Evolutionary conservation across 2,888 invertebrate species (phyloP), one percentile per base, ranked within the genome.

Genomic region (Sesia bembeciformis): DNA sequence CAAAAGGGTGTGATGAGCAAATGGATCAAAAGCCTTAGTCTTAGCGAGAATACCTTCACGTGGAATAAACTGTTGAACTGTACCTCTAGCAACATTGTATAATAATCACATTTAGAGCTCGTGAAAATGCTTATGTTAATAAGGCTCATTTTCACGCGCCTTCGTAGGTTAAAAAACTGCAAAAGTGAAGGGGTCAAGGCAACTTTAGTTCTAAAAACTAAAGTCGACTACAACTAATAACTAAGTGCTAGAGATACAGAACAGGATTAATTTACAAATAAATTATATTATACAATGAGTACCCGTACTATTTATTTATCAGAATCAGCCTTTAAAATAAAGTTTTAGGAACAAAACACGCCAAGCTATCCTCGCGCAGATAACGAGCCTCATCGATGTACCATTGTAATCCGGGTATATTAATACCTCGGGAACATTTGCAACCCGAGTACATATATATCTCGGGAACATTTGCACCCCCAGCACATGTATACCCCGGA

Each of bases 241-340:
- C 23, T 23, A 23, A 23, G 23, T 23, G 23, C 23, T 23, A 23
- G 23, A 23, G 23, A 23, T 23, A 23, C 23, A 23, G 23, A 46
- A 46, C 23, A 8, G 5, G 23, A 46, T 46, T 46, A 46, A 8
- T 43, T 46, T 46, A 72, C 72, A 68, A 76, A 71, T 59, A 55
- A 65, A 71, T 67, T 67, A 65, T 52, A 52, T 38, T 8, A 40
- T 40, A 40, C n/a, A 40, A 38, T 5, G 52, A 66, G 65, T 84
- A 85, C 85, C 85, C 86, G 84, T 85, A 84, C 71, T 78, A 73
- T 80, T 75, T 74, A 72, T 79, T 78, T 74, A 70, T 68, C 71
- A 76, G 78, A 79, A 81, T 85, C 86, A 84, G 85, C 86, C 86
- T 84, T 76, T 71, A 78, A 81, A 84, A 81, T 82, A 85, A 82